Percentiles rank a stretch among this genome's conserved stretches.
phyloP scores from a whole-genome alignment of 2,888 invertebrate species.

The Drosophila gaucha region DNA sequence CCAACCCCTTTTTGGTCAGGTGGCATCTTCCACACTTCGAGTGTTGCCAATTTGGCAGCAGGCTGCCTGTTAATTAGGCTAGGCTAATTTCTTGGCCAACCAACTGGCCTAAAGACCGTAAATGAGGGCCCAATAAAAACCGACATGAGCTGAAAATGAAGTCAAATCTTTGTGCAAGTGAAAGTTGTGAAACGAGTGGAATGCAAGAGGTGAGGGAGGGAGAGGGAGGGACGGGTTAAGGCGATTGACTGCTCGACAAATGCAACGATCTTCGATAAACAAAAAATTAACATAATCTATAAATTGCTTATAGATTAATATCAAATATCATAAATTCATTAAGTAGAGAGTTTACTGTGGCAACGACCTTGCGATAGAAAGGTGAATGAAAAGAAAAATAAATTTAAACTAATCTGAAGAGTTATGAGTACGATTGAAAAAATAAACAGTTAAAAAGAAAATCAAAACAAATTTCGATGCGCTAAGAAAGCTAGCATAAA shows the following conservation, averaged over 20 bases:
- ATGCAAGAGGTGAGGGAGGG: neutral
- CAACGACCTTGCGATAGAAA: conserved; percentile 44
- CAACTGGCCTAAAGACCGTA: conserved; percentile 33
- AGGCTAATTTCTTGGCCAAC: conserved; percentile 37
- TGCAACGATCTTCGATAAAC: conserved; percentile 13
- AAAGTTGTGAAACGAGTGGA: conserved; percentile 31
- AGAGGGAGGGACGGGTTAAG: neutral
- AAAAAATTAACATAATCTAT: conserved; percentile 51
- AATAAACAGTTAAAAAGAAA: conserved; percentile 19
- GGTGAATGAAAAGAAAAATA: conserved; percentile 32
- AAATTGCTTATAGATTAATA: conserved; percentile 27
- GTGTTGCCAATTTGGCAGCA: conserved; percentile 67
- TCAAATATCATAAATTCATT: conserved; percentile 28
- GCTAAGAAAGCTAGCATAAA: conserved; percentile 15
- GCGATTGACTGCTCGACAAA: conserved; percentile 44
- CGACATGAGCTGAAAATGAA: neutral
- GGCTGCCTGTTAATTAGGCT: conserved; percentile 58
- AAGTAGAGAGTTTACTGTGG: conserved; percentile 29
- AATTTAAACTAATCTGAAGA: conserved; percentile 7
- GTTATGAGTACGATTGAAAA: conserved; percentile 25
- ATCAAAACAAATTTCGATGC: conserved; percentile 12
- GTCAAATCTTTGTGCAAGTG: conserved; percentile 25
- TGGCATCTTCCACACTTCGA: conserved; percentile 71
- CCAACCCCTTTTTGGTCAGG: conserved; percentile 32
- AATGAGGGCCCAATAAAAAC: neutral